phyloP scores from a whole-genome alignment of 2,113 vertebrate species.

The Prochilodus magdalenae region DNA sequence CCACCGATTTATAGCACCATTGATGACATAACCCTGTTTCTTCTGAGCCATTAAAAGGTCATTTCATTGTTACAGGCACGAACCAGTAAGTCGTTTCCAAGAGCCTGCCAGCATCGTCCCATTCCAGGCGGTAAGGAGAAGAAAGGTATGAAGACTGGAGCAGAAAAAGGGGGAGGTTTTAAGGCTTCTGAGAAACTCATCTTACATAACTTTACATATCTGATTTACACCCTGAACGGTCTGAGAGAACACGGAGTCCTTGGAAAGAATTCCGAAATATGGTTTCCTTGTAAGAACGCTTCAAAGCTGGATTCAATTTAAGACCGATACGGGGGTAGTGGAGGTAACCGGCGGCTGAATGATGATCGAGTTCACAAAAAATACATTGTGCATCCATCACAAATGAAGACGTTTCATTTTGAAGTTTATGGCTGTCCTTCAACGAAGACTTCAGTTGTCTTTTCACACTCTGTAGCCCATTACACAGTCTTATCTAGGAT shows the following conservation, averaged over 20 bases:
- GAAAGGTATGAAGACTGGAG: background rate
- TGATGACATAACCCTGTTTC: background rate
- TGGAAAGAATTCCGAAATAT: background rate
- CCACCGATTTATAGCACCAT: background rate
- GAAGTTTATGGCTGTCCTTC: background rate
- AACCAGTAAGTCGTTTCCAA: background rate
- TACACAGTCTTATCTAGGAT: background rate
- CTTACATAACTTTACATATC: too few relatives aligned
- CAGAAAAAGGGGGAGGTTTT: background rate
- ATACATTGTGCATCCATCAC: slow-evolving; percentile 5
- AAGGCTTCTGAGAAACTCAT: background rate
- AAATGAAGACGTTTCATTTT: background rate
- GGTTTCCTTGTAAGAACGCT: background rate
- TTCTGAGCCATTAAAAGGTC: background rate
- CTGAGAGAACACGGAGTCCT: background rate
- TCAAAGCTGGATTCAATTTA: background rate
- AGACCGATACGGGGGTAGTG: background rate
- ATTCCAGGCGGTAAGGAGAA: background rate
- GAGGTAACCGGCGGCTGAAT: background rate
- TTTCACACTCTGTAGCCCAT: background rate
- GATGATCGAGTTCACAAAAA: background rate
- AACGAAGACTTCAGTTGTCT: background rate
- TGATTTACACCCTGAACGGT: background rate
- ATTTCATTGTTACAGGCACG: background rate
- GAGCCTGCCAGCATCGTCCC: background rate